Evolutionary conservation across 2,888 invertebrate genomes (phyloP).

Genomic region (Pseudeuparius sepicola): DNA sequence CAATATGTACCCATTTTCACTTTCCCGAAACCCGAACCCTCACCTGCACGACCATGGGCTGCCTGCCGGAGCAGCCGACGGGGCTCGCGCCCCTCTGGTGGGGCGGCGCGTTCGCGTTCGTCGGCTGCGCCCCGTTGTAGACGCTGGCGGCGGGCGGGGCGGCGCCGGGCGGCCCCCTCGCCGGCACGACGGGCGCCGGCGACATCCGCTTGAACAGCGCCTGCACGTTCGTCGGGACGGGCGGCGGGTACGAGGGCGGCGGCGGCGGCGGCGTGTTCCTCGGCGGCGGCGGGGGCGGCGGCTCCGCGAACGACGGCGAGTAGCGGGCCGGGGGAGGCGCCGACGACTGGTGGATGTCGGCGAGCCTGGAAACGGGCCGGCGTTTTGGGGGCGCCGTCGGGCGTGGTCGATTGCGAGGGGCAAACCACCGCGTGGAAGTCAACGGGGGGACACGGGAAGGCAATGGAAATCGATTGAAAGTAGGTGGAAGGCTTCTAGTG

Average conservation of each 20-base stretch:
- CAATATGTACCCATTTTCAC: too few relatives aligned
- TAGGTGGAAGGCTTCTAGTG: too few relatives aligned
- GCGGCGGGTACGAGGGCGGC: slow-evolving; percentile 36
- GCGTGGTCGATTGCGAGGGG: too few relatives aligned
- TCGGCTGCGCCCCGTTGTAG: slow-evolving; percentile 18
- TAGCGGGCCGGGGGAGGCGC: slow-evolving; percentile 44
- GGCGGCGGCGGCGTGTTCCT: slow-evolving; percentile 57
- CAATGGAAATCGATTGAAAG: too few relatives aligned
- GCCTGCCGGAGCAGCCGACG: slow-evolving; percentile 47
- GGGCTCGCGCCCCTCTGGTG: slow-evolving; percentile 52
- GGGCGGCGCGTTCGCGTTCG: slow-evolving; percentile 20
- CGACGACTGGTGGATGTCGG: slow-evolving; percentile 43
- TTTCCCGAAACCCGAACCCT: too few relatives aligned
- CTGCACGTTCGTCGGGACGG: slow-evolving; percentile 53
- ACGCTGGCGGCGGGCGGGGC: slow-evolving; percentile 46
- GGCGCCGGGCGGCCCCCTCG: slow-evolving; percentile 57
- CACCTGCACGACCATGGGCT: slow-evolving; percentile 75
- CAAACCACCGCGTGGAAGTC: too few relatives aligned
- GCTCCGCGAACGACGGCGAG: slow-evolving; percentile 54
- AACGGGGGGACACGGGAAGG: too few relatives aligned
- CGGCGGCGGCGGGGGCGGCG: slow-evolving; percentile 46
- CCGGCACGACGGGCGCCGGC: slow-evolving; percentile 56
- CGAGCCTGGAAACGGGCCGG: too few relatives aligned
- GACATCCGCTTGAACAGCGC: slow-evolving; percentile 70
- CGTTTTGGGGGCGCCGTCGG: too few relatives aligned